phyloP scores from a whole-genome alignment of 1,140 invertebrate species.

The Drosophila pseudoananassae region DNA sequence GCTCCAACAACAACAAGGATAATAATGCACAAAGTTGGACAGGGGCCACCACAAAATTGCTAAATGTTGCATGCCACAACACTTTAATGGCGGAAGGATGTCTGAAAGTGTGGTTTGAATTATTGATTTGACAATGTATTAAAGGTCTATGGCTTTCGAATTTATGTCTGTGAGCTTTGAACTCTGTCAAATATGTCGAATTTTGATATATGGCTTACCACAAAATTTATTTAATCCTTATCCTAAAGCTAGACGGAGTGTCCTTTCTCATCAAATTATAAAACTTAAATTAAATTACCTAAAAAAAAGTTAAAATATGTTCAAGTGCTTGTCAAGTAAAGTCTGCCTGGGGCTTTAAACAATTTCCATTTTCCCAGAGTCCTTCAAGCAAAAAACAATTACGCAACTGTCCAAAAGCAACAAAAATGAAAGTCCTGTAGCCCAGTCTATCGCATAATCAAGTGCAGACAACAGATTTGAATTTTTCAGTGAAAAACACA shows the following conservation, averaged over 20 bases:
- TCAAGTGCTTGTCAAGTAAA: constrained; percentile 29
- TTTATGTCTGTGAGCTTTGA: constrained; percentile 16
- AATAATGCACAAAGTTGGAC: constrained; percentile 20
- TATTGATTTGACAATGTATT: constrained; percentile 54
- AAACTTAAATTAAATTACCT: neutral
- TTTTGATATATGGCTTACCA: neutral
- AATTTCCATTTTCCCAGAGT: neutral
- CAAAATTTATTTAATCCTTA: neutral
- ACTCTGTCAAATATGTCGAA: neutral
- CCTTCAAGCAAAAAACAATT: constrained; percentile 59
- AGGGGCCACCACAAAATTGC: constrained; percentile 48
- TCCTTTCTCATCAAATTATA: no score
- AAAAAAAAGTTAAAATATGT: constrained; percentile 25
- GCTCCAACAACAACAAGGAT: constrained; percentile 24
- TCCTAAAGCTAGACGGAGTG: neutral
- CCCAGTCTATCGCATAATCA: constrained; percentile 71
- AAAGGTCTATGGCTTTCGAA: constrained; percentile 15
- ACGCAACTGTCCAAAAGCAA: constrained; percentile 62
- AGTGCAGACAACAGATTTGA: constrained; percentile 67
- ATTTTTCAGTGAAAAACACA: constrained; percentile 76
- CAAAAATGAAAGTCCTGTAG: constrained; percentile 26
- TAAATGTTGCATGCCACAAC: constrained; percentile 54
- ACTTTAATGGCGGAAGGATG: constrained; percentile 18
- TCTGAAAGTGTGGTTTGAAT: constrained; percentile 20
- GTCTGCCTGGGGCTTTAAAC: neutral